Evolutionary conservation across 2,888 invertebrate species (phyloP), one percentile per base, ranked within the genome.

Genomic region (Spodoptera exigua): DNA sequence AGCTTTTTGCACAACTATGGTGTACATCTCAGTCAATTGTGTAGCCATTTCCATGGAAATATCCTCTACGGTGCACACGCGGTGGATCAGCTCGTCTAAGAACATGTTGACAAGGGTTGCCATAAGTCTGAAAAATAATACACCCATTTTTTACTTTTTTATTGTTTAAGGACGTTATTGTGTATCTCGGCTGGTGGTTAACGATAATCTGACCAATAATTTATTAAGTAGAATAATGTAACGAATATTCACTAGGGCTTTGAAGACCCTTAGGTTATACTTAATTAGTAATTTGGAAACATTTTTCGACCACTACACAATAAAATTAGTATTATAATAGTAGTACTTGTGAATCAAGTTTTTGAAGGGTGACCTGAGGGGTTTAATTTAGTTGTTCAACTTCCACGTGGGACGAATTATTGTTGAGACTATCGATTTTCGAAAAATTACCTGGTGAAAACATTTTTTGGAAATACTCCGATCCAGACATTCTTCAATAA

Each of bases 401-500:
- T n/a, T n/a, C 9, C 14, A 16, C 39, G 55, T 17, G 7, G 0
- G 12, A 11, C 43, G 12, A 10, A 0, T 16, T 11, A 3, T 12
- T 18, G 11, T 14, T 0, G n/a, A 21, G 5, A 35, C 14, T 18
- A 11, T 1, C 2, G 16, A 18, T 13, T 16, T 13, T 9, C 11
- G 17, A 34, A 16, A 9, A 21, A 14, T 58, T 80, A 94, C 94
- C 89, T 96, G 71, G 96, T 96, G 83, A 98, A 99, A 11, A 97
- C 95, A 70, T 95, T 95, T 52, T 94, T 89, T 0, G 98, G 97
- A 55, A 99, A 95, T 7, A 99, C 97, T 76, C 97, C 96, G 61
- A 96, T 95, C 99, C 99, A 99, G 9, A 98, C 97, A 62, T 97
- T 97, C 90, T 97, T 97, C 12, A 99, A 89, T 54, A 98, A 93